A percentile compares a stretch with the other conserved stretches of the same genome.
Evolutionary conservation across 2,888 invertebrate genomes (phyloP).

Genomic region (Aproaerema taeniolella): DNA sequence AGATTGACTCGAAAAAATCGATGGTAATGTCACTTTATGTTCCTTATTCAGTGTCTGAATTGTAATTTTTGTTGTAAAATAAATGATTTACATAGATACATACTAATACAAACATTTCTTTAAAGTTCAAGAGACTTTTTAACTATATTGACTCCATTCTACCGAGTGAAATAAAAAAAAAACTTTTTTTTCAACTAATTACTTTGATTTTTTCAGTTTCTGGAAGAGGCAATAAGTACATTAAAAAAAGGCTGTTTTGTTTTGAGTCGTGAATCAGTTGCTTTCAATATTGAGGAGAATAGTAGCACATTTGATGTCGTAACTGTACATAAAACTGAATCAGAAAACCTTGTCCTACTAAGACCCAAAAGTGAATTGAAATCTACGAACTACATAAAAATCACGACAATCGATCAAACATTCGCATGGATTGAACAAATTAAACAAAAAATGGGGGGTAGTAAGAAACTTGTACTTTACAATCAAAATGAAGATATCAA

Average conservation of each 20-base stretch:
- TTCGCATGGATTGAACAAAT: constrained; percentile 74
- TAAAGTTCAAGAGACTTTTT: too few relatives aligned
- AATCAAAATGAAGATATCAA: constrained; percentile 81
- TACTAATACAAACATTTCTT: too few relatives aligned
- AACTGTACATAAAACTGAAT: constrained; percentile 59
- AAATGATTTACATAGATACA: too few relatives aligned
- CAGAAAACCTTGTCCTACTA: constrained; percentile 73
- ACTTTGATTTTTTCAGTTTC: too few relatives aligned
- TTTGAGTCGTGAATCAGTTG: constrained; percentile 75
- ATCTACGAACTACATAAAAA: constrained; percentile 63
- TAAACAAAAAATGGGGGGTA: constrained; percentile 56
- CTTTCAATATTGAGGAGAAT: constrained; percentile 43
- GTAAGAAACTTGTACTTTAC: constrained; percentile 79
- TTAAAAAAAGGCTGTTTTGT: constrained; percentile 79
- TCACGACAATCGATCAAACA: constrained; percentile 48
- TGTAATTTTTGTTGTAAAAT: too few relatives aligned
- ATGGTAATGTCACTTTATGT: too few relatives aligned
- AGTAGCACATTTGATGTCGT: constrained; percentile 61
- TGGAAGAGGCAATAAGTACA: too few relatives aligned
- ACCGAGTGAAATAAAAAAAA: too few relatives aligned
- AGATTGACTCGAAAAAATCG: too few relatives aligned
- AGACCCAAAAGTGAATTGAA: constrained; percentile 63
- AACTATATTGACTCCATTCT: too few relatives aligned
- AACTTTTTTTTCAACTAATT: too few relatives aligned
- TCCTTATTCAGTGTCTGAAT: too few relatives aligned